phyloP scores from a whole-genome alignment of 2,888 invertebrate species.

The Miltochrista miniata region DNA sequence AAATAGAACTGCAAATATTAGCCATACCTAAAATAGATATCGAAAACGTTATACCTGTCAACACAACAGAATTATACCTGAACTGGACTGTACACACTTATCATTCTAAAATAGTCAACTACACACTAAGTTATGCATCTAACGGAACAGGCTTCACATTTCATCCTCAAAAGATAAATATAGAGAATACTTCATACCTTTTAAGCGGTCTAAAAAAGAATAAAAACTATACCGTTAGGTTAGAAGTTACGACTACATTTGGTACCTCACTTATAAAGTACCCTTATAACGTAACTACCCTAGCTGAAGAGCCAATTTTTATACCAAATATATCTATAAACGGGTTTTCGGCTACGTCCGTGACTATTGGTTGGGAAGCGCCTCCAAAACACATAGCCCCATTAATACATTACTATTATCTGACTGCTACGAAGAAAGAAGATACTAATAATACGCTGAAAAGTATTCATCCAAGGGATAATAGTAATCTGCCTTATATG shows the following conservation, averaged over 20 bases:
- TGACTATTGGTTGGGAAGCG: slow-evolving; percentile 91
- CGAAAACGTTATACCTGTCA: slow-evolving; percentile 89
- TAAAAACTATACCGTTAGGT: slow-evolving; percentile 86
- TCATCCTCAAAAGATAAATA: slow-evolving; percentile 83
- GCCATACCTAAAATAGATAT: slow-evolving; percentile 88
- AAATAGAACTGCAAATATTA: slow-evolving; percentile 83
- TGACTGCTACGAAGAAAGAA: slow-evolving; percentile 85
- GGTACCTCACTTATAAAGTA: slow-evolving; percentile 54
- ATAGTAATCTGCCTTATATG: slow-evolving; percentile 88
- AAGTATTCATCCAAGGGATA: slow-evolving; percentile 76
- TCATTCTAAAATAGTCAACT: slow-evolving; percentile 86
- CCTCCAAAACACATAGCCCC: slow-evolving; percentile 86
- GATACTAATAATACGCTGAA: slow-evolving; percentile 53
- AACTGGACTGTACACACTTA: slow-evolving; percentile 93
- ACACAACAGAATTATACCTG: slow-evolving; percentile 88
- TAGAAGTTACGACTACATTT: slow-evolving; percentile 86
- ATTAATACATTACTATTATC: slow-evolving; percentile 89
- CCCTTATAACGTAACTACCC: slow-evolving; percentile 75
- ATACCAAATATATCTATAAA: slow-evolving; percentile 91
- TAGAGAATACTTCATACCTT: slow-evolving; percentile 87
- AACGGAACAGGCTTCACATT: slow-evolving; percentile 36
- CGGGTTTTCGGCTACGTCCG: slow-evolving; percentile 87
- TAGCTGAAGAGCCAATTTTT: slow-evolving; percentile 89
- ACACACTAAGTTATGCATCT: slow-evolving; percentile 63
- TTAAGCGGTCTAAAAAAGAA: slow-evolving; percentile 85